These are phyloP conservation scores for Nilaparvata lugens DNA, from an alignment of 1,140 invertebrate species.

Conservation along the genomic window DNA sequence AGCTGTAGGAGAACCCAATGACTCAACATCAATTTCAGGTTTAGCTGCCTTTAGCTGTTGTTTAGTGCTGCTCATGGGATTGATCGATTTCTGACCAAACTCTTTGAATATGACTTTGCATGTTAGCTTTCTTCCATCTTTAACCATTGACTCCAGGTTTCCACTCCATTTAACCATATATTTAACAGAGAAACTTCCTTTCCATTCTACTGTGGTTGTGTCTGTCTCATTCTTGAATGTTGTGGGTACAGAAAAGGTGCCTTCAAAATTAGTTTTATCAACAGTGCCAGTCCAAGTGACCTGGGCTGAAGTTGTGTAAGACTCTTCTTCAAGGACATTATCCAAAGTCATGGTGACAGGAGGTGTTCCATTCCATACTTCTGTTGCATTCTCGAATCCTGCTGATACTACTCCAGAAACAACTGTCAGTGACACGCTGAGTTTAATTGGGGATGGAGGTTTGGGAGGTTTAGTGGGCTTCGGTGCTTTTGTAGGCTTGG, in stretches of 20 bases:
- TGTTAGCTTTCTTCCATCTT: background rate
- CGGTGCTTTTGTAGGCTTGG: background rate
- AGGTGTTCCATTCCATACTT: constrained; percentile 9
- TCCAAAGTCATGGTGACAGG: constrained; percentile 15
- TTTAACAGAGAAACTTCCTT: constrained; percentile 9
- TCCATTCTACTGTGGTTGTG: background rate
- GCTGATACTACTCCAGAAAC: constrained; percentile 2
- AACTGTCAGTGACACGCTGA: constrained; percentile 1
- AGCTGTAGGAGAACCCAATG: background rate
- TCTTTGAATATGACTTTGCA: constrained; percentile 9
- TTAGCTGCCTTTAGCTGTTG: background rate
- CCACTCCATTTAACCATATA: background rate
- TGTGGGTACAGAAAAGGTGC: constrained; percentile 7
- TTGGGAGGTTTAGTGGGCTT: background rate
- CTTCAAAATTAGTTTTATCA: background rate
- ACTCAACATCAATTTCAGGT: background rate
- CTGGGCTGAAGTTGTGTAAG: constrained; percentile 1
- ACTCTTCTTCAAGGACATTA: constrained; percentile 3
- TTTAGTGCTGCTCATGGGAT: background rate
- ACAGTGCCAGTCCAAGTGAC: constrained; percentile 4
- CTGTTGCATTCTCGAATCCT: constrained; percentile 3
- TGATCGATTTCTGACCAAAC: background rate
- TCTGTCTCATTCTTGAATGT: background rate
- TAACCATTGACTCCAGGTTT: background rate
- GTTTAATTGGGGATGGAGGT: constrained; percentile 1